Evolutionary conservation across 2,113 vertebrate genomes (phyloP), one percentile per base, ranked within the genome.

Genomic region (Anseranas semipalmata): DNA sequence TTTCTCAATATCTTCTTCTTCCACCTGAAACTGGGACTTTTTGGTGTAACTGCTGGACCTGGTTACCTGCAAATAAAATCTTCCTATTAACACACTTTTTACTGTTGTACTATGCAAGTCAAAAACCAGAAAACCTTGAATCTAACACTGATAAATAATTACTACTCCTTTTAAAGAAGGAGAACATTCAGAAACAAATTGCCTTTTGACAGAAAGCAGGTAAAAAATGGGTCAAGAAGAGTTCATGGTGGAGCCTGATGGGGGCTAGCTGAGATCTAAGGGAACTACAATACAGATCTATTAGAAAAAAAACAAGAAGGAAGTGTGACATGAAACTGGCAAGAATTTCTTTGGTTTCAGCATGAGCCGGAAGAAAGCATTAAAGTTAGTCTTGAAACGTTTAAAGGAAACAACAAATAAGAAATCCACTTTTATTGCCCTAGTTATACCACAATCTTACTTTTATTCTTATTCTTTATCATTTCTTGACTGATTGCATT

Each of bases 1-100:
- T 96, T 99, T 99, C 97, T 99, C 99, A 86, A 99, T 99, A 98
- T 99, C 99, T 87, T 99, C 99, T 89, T 99, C 99, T 97, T 99
- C 99, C 76, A 99, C 99, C 67, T 99, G 99, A 97, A 99, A 99
- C 93, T 99, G 98, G 68, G 99, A 99, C 90, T 99, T 99, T 94
- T 98, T 99, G 55, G 99, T 99, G 87, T 99, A 99, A 98, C 99
- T 99, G 98, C 99, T 99, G 87, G 99, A 98, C 76, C 99, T 98
- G 58, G 99, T 99, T 87, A 99, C 99, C 99, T 99, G 93, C 45
- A 97, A 96, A 89, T 24, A 97, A 97, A 97, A 90, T 82, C 30
- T 58, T 82, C 68, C 72, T 41, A 55, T 97, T 95, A 96, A 85
- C 33, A 85, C 12, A 74, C 6, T 52, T 65, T 55, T 94, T 35